Conservation (phyloP, 2,113 vertebrate genomes). For the Cyprinodon variegatus region DNA sequence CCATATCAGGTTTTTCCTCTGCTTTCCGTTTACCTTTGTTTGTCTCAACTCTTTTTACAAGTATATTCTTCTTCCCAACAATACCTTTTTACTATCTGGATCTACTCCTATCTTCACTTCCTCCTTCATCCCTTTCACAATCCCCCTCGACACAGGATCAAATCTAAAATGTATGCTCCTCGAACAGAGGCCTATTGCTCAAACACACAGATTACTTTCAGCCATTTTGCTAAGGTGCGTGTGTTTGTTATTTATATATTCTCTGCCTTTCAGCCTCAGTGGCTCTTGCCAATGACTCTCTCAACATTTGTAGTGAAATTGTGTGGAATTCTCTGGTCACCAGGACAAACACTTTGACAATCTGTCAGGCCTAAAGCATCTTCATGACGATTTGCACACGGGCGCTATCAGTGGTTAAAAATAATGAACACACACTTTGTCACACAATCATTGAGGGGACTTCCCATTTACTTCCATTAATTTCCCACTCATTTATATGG, state of each 20-base stretch:
- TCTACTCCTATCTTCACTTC: background rate
- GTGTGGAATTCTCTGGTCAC: conserved; percentile 69
- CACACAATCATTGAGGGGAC: too few species aligned
- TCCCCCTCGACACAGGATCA: conserved; percentile 47
- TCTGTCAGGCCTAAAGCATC: conserved; percentile 61
- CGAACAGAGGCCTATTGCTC: conserved; percentile 56
- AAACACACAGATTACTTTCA: conserved; percentile 70
- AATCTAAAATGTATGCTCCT: conserved; percentile 67
- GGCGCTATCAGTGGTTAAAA: background rate
- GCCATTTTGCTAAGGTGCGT: conserved; percentile 60
- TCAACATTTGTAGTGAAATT: conserved; percentile 71
- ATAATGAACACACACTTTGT: background rate
- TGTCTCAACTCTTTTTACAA: background rate
- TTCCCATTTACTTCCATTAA: too few species aligned
- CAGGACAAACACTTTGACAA: conserved; percentile 62
- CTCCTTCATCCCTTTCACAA: conserved; percentile 3
- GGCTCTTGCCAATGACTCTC: conserved; percentile 68
- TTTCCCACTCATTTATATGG: too few species aligned
- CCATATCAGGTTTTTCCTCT: background rate
- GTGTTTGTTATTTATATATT: conserved; percentile 73
- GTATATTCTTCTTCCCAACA: background rate
- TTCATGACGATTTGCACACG: conserved; percentile 19
- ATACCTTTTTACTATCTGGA: background rate
- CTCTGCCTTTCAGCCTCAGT: conserved; percentile 52
- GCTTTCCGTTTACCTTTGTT: background rate